Evolutionary conservation across 2,113 vertebrate species (phyloP), one percentile per base, ranked within the genome.

Genomic region (Salminus brasiliensis): DNA sequence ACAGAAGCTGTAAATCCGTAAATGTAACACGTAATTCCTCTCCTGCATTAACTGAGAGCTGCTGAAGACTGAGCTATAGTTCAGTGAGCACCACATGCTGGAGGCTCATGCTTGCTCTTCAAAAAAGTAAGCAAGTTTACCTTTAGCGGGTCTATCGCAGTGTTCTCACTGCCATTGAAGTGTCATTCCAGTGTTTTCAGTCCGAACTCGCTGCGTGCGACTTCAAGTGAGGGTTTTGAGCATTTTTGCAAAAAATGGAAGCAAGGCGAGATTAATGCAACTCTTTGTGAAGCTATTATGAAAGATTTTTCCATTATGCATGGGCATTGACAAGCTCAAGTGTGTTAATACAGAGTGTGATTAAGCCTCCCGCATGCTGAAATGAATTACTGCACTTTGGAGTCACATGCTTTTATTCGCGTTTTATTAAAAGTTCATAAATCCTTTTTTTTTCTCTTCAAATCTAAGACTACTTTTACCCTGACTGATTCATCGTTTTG

Each of bases 331-430:
- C 76, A 76, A 66, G 57, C 71, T 30, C 52, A 60, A 63, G 65
- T 65, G 77, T 81, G 70, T 47, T 83, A 83, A 78, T 78, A 43
- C 47, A 52, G 27, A 72, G 72, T 63, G 66, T 80, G 81, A 85
- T 87, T 83, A 79, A 76, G 63, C 81, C 62, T 45, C 43, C 9
- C 12, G 29, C 49, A 32, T 57, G 60, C 52, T 43, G 18, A 86
- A 83, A 88, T 88, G 74, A 85, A 86, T 91, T 84, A 76, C 60
- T 43, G 15, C 74, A 72, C 78, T 60, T 84, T 82, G 30, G 74
- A 82, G 76, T 88, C 79, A 81, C 76, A 88, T 73, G 79, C 81
- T 86, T 89, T 72, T 78, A 83, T 69, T 60, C 70, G 45, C 76
- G 32, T 85, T 90, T 71, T 65, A 78, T 70, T 85, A 76, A 85